These are phyloP conservation scores for Pandemis heparana DNA, from an alignment of 2,888 invertebrate genomes.

Conservation along the genomic window DNA sequence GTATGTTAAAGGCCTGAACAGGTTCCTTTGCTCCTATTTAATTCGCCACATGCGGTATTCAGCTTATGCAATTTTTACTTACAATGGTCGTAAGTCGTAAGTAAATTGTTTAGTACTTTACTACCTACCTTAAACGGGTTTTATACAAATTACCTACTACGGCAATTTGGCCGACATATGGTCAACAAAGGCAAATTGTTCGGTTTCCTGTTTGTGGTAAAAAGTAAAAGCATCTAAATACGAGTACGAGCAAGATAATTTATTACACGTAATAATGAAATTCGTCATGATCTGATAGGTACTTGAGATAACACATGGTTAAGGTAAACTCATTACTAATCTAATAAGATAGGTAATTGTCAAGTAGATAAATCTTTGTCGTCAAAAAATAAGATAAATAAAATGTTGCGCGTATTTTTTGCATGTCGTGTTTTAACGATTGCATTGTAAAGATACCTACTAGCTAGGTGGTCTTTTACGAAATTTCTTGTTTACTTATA, in stretches of 20 bases:
- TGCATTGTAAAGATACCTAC: neutral
- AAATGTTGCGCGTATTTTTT: neutral
- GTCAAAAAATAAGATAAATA: neutral
- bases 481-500: neutral
- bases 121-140: slow-evolving; percentile 55
- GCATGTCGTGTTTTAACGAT: neutral
- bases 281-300: slow-evolving; percentile 13
- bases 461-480: neutral
- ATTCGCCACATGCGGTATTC: slow-evolving; percentile 76
- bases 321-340: slow-evolving; percentile 17
- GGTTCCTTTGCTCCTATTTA: slow-evolving; percentile 81
- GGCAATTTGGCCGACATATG: slow-evolving; percentile 43
- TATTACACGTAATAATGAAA: neutral
- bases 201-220: slow-evolving; percentile 43
- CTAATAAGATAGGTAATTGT: slow-evolving; percentile 11
- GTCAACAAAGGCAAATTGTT: slow-evolving; percentile 44
- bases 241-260: neutral
- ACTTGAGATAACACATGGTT: neutral
- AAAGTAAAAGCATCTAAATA: slow-evolving; percentile 12
- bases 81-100: slow-evolving; percentile 66
- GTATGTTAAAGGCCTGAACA: slow-evolving; percentile 73
- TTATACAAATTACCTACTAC: slow-evolving; percentile 52
- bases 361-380: neutral
- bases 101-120: slow-evolving; percentile 60
- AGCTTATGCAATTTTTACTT: slow-evolving; percentile 78